Percentiles rank a stretch among this genome's conserved stretches.
phyloP scores from a whole-genome alignment of 2,113 vertebrate species.

The Cynoglossus semilaevis region DNA sequence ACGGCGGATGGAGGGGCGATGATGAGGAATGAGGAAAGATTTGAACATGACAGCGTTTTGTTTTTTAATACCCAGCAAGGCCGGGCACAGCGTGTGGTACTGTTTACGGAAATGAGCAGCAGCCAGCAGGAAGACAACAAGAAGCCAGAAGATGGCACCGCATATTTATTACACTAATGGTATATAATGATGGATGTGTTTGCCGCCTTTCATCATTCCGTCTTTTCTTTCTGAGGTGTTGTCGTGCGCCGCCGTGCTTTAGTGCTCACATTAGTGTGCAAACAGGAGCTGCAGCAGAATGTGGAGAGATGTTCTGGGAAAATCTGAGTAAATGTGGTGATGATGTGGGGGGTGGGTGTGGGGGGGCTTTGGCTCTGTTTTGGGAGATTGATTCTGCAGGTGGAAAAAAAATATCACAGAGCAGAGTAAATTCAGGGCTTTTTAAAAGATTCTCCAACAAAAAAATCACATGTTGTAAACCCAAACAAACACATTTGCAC shows the following conservation, averaged over 20 bases:
- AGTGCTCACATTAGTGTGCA: slow-evolving; percentile 2
- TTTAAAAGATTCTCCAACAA: slow-evolving; percentile 43
- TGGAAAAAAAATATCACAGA: slow-evolving; percentile 40
- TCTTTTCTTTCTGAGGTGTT: slow-evolving; percentile 47
- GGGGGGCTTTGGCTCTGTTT: slow-evolving; percentile 38
- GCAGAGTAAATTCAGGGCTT: slow-evolving; percentile 55
- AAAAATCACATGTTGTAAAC: slow-evolving; percentile 48
- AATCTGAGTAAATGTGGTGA: slow-evolving; percentile 25
- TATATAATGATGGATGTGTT: slow-evolving; percentile 57
- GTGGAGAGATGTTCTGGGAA: slow-evolving; percentile 24
- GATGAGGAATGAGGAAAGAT: slow-evolving; percentile 29
- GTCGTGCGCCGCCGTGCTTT: not conserved
- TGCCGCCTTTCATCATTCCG: slow-evolving; percentile 45
- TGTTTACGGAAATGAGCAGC: slow-evolving; percentile 47
- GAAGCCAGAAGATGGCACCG: slow-evolving; percentile 32
- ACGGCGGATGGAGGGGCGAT: slow-evolving; percentile 17
- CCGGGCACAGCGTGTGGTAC: slow-evolving; percentile 55
- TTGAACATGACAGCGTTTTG: slow-evolving; percentile 49
- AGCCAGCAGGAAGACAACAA: slow-evolving; percentile 29
- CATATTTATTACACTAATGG: slow-evolving; percentile 65
- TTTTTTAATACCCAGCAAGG: slow-evolving; percentile 59
- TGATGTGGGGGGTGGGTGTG: slow-evolving; percentile 13
- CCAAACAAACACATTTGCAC: slow-evolving; percentile 16
- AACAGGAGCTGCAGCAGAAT: not conserved
- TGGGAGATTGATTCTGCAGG: slow-evolving; percentile 55